phyloP scores from a whole-genome alignment of 2,113 vertebrate species.

The Dasypus novemcinctus region DNA sequence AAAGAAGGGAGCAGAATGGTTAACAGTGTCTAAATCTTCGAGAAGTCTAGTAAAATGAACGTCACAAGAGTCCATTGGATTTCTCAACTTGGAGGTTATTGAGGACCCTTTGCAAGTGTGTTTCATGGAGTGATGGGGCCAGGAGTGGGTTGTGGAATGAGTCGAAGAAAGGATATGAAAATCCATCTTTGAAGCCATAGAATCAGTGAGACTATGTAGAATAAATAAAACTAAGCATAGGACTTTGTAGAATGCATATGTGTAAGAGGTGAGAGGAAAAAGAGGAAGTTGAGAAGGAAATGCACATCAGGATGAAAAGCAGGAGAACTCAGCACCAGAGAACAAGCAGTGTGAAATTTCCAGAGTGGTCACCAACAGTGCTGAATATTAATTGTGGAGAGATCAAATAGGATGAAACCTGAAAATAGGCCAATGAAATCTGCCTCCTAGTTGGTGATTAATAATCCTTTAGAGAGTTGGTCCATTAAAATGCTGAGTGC shows the following conservation, averaged over 20 bases:
- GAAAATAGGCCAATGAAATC: constrained; percentile 1
- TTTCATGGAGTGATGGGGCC: neutral
- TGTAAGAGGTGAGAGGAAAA: neutral
- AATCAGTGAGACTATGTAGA: neutral
- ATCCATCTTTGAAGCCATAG: neutral
- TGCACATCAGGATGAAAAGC: neutral
- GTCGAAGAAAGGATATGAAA: neutral
- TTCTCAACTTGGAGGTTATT: neutral
- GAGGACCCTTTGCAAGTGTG: neutral
- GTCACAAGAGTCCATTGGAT: neutral
- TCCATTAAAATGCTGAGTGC: neutral
- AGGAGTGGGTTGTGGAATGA: neutral
- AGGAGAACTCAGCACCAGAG: neutral
- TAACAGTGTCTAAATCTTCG: neutral
- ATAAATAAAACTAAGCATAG: neutral
- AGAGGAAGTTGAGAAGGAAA: neutral
- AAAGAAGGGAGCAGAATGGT: neutral
- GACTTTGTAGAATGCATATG: neutral
- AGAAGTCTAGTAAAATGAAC: neutral
- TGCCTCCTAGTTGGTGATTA: neutral
- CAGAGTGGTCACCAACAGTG: neutral
- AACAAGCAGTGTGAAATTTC: constrained; percentile 41
- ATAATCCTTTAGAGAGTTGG: neutral
- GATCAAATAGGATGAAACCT: neutral
- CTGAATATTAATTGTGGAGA: neutral